Evolutionary conservation across 2,797 vertebrate genomes (phyloP).

Genomic region (Benthosema pterotum): DNA sequence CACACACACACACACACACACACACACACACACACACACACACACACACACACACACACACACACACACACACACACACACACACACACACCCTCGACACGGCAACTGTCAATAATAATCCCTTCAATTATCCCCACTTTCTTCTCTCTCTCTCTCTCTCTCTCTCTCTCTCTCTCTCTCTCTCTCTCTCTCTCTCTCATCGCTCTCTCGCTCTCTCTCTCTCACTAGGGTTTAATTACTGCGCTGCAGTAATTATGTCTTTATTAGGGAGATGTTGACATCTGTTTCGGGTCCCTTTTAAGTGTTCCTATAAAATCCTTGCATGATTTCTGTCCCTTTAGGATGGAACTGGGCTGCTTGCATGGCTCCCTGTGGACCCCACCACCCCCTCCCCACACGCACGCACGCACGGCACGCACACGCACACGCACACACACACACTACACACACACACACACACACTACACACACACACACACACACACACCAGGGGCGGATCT

Average conservation of each 20-base stretch:
- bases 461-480: no score
- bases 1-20: conserved; percentile 61
- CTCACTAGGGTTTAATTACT: conserved; percentile 82
- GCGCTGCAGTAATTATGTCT: conserved; percentile 83
- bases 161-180: conserved; percentile 25
- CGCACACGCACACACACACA: no score
- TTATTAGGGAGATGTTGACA: conserved; percentile 82
- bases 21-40: conserved; percentile 67
- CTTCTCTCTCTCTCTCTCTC: conserved; percentile 60
- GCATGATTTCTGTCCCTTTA: conserved; percentile 82
- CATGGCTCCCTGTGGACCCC: no score
- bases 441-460: no score
- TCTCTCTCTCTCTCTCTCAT: conserved; percentile 38
- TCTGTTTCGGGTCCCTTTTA: conserved; percentile 84
- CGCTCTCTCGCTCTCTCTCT: conserved; percentile 23
- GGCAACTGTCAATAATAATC: conserved; percentile 76
- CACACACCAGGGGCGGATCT: no score
- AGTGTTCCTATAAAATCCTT: conserved; percentile 82
- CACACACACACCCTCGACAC: conserved; percentile 60
- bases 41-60: conserved; percentile 62
- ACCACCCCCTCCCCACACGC: no score
- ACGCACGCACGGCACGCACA: no score
- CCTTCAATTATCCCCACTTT: conserved; percentile 77
- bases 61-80: conserved; percentile 62
- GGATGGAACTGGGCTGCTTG: conserved; percentile 73